Percentiles rank a stretch among this genome's conserved stretches.
These are phyloP conservation scores for Drosophila cognata DNA, from an alignment of 2,888 invertebrate species.

Conservation along the genomic window DNA sequence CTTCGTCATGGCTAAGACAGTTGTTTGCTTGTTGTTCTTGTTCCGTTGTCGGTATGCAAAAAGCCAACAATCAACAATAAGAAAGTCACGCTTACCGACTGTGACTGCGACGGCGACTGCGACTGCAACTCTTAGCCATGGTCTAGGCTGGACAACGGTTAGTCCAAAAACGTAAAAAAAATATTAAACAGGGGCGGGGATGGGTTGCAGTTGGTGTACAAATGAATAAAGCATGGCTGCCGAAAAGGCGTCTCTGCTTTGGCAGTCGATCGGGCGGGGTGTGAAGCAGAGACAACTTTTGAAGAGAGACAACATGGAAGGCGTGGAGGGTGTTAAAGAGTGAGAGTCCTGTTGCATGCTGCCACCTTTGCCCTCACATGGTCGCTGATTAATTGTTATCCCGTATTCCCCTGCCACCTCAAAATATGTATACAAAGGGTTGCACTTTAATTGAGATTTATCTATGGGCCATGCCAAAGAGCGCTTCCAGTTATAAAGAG, in stretches of 20 bases:
- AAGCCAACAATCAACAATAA: conserved; percentile 75
- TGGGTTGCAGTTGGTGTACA: conserved; percentile 46
- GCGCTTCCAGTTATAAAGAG: conserved; percentile 73
- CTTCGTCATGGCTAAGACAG: no score
- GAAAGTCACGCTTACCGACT: conserved; percentile 80
- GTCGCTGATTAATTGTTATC: conserved; percentile 73
- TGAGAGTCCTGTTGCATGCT: conserved; percentile 34
- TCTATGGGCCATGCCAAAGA: conserved; percentile 60
- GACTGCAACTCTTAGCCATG: conserved; percentile 22
- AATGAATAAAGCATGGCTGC: conserved; percentile 65
- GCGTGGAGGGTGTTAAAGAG: neutral
- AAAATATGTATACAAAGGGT: conserved; percentile 55
- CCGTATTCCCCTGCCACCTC: conserved; percentile 14
- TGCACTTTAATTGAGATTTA: conserved; percentile 81
- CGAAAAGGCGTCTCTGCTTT: conserved; percentile 53
- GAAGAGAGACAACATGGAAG: neutral
- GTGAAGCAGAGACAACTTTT: conserved; percentile 62
- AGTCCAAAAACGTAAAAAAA: conserved; percentile 11
- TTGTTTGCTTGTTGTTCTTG: conserved; percentile 14
- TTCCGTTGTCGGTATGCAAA: conserved; percentile 67
- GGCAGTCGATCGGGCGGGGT: conserved; percentile 35
- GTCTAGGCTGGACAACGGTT: conserved; percentile 50
- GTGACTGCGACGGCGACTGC: conserved; percentile 58
- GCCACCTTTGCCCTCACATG: conserved; percentile 36
- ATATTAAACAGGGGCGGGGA: neutral